Conservation (phyloP, 64 coral and sea anemone genomes). For the Actinia tenebrosa region DNA sequence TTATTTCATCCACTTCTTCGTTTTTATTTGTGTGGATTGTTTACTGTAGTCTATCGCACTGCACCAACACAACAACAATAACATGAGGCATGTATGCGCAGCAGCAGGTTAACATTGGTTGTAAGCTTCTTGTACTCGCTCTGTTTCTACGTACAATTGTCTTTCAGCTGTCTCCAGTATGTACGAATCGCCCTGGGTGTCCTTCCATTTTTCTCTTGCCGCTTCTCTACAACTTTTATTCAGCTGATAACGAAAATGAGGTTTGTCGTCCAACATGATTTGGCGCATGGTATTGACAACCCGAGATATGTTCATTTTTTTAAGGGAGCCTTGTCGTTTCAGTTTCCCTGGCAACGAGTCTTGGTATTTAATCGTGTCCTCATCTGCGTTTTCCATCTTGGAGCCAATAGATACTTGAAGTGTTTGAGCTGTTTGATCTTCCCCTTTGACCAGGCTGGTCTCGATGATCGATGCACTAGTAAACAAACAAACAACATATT, state of each 20-base stretch:
- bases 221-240: slow-evolving; percentile 71
- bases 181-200: slow-evolving; percentile 54
- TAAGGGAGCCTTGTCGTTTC: slow-evolving; percentile 69
- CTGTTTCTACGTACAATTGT: slow-evolving; percentile 81
- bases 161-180: slow-evolving; percentile 70
- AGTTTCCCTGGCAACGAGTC: slow-evolving; percentile 68
- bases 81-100: too few species aligned
- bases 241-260: slow-evolving; percentile 80
- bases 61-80: too few species aligned
- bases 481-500: not conserved
- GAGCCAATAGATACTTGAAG: slow-evolving; percentile 84
- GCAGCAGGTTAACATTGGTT: slow-evolving; percentile 13
- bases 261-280: slow-evolving; percentile 55
- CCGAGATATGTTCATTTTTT: slow-evolving; percentile 65
- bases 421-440: slow-evolving; percentile 79
- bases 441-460: slow-evolving; percentile 73
- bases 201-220: slow-evolving; percentile 70
- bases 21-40: too few species aligned
- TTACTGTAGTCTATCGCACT: too few species aligned
- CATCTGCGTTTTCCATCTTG: slow-evolving; percentile 80
- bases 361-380: slow-evolving; percentile 80
- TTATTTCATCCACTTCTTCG: too few species aligned
- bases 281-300: slow-evolving; percentile 44
- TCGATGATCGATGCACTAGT: slow-evolving; percentile 59
- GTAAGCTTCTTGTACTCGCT: slow-evolving; percentile 56